phyloP scores from a whole-genome alignment of 2,797 vertebrate species.

The Calcarius lapponicus region DNA sequence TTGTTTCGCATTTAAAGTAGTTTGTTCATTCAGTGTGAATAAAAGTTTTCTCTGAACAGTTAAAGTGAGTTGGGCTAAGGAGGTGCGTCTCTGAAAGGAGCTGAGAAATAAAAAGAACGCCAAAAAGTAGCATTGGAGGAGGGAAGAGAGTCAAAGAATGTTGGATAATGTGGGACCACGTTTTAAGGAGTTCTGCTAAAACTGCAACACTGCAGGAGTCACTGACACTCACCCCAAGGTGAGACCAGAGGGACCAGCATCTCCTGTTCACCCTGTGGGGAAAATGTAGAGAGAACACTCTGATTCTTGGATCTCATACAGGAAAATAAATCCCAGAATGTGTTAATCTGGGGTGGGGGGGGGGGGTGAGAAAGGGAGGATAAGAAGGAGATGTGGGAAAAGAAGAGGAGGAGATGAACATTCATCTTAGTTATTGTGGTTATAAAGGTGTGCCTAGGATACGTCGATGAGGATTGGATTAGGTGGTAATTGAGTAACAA shows the following conservation, averaged over 20 bases:
- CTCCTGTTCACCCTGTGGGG: accelerated
- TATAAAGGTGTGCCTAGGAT: background rate
- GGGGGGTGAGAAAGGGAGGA: background rate
- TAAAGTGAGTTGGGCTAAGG: background rate
- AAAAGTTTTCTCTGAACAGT: background rate
- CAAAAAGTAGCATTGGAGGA: background rate
- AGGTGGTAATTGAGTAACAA: constrained; percentile 27
- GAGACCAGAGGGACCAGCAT: background rate
- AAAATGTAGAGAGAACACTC: background rate
- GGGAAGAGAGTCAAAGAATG: background rate
- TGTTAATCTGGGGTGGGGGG: background rate
- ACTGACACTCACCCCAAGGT: background rate
- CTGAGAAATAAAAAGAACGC: background rate
- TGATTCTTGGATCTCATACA: background rate
- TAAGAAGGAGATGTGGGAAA: constrained; percentile 22
- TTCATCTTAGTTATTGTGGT: background rate
- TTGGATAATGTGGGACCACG: background rate
- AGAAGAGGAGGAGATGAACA: background rate
- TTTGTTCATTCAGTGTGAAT: background rate
- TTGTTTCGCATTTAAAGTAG: background rate
- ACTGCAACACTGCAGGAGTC: background rate
- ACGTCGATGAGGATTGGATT: background rate
- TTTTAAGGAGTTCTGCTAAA: background rate
- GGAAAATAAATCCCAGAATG: background rate
- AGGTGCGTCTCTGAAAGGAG: background rate